Base-by-base conservation (phyloP, 2,113 vertebrate species). In the Podocnemis expansa region DNA sequence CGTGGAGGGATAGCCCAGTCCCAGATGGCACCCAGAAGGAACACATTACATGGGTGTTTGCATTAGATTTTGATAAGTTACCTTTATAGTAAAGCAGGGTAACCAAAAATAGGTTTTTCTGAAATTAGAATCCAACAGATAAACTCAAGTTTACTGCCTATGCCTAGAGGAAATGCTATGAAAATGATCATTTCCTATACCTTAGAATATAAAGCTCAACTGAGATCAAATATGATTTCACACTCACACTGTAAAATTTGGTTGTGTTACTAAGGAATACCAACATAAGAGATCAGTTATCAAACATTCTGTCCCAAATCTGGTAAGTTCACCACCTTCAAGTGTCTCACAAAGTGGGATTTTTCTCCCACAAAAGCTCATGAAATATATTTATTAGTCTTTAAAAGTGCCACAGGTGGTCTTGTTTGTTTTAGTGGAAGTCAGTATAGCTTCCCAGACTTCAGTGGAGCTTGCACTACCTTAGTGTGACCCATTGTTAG, bases 401-500 rank as follows among this genome's bases (percentile, higher is more conserved):
- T n/a, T n/a, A n/a, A n/a, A n/a, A n/a, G n/a, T n/a, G n/a, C n/a
- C n/a, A n/a, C n/a, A n/a, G n/a, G n/a, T n/a, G n/a, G n/a, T n/a
- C n/a, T n/a, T n/a, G n/a, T n/a, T n/a, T n/a, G n/a, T n/a, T 80
- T 2, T 38, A 19, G 8, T 38, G 11, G n/a, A 88, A 78, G 80
- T 21, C 22, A 31, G 80, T 45, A 81, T 43, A 52, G 41, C 49
- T 70, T 27, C 51, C 31, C 79, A 34, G 63, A 80, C 11, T 38
- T n/a, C 34, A 54, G 22, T 25, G 34, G n/a, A 80, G 14, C 38
- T 86, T 88, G 16, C 75, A 89, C 93, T 49, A 95, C 31, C 81
- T 31, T 76, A 93, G 25, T 24, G 17, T 88, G 73, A 63, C 86
- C 90, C 58, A 78, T 58, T 92, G 52, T 89, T 88, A 95, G 56